phyloP scores from a whole-genome alignment of 2,888 invertebrate species.

The Platycnemis pennipes region DNA sequence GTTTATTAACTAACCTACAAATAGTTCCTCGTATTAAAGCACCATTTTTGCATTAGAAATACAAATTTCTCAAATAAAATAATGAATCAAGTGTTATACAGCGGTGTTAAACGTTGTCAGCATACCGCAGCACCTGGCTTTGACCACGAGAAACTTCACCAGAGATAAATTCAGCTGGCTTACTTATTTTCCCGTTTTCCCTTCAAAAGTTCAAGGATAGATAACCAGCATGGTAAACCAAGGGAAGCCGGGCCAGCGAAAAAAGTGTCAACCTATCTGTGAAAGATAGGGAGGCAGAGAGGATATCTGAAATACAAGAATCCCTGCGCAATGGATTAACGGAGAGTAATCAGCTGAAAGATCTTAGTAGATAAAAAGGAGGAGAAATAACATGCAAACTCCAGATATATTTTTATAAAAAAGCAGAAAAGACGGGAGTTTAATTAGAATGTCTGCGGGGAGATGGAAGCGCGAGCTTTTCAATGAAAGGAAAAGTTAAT shows the following conservation, averaged over 20 bases:
- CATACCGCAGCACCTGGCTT: too few relatives aligned
- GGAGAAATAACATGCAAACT: not conserved
- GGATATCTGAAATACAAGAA: not conserved
- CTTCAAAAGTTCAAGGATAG: not conserved
- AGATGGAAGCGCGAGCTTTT: not conserved
- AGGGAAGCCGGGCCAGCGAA: not conserved
- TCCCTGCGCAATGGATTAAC: not conserved
- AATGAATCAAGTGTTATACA: too few relatives aligned
- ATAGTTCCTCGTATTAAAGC: too few relatives aligned
- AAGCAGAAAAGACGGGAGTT: not conserved
- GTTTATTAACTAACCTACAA: too few relatives aligned
- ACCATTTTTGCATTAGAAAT: too few relatives aligned
- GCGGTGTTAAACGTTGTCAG: too few relatives aligned
- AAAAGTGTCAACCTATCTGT: not conserved
- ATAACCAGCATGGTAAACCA: not conserved
- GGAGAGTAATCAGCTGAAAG: not conserved
- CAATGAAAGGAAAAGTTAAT: conserved; percentile 15
- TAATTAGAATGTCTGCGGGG: conserved; percentile 60
- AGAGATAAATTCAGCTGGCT: not conserved
- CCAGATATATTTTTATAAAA: not conserved
- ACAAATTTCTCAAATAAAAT: too few relatives aligned
- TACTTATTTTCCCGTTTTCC: not conserved
- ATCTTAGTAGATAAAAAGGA: not conserved
- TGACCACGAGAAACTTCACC: not conserved
- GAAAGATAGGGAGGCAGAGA: not conserved